Evolutionary conservation across 2,888 invertebrate species (phyloP).

Genomic region (Microdon myrmicae): DNA sequence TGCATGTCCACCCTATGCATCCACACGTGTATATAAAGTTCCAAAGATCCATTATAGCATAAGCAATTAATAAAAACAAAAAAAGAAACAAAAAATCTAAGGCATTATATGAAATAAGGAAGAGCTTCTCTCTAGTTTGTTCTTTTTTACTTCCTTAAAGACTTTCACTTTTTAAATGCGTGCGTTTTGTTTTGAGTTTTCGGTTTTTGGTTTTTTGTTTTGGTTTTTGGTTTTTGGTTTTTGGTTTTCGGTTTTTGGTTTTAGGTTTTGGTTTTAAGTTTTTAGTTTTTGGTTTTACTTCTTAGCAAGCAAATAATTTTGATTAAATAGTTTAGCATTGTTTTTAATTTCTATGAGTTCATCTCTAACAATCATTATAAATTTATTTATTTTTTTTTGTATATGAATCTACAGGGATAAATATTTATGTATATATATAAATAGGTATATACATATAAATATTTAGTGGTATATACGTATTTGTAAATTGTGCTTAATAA

Average conservation of each 20-base stretch:
- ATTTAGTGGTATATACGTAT: conserved; percentile 23
- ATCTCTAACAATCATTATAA: conserved; percentile 40
- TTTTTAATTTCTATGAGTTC: conserved; percentile 17
- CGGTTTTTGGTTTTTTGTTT: conserved; percentile 24
- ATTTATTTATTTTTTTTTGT: conserved; percentile 25
- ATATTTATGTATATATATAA: no score
- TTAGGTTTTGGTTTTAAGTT: conserved; percentile 48
- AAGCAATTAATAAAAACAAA: no score
- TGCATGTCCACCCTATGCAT: no score
- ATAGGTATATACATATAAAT: no score
- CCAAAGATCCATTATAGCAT: no score
- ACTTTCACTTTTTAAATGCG: conserved; percentile 41
- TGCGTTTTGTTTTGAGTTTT: conserved; percentile 7
- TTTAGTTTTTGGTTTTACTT: conserved; percentile 16
- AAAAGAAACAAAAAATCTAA: no score
- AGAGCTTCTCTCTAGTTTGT: conserved; percentile 13
- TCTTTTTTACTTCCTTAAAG: conserved; percentile 6
- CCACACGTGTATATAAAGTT: no score
- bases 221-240: conserved; percentile 22
- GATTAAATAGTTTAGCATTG: conserved; percentile 28
- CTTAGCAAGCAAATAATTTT: conserved; percentile 37
- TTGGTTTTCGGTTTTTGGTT: conserved; percentile 8
- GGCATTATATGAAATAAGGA: no score
- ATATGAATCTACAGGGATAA: conserved; percentile 43
- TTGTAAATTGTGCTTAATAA: conserved; percentile 51